These are phyloP conservation scores for Cephus runcator DNA, from an alignment of 2,888 invertebrate species.

Conservation along the genomic window DNA sequence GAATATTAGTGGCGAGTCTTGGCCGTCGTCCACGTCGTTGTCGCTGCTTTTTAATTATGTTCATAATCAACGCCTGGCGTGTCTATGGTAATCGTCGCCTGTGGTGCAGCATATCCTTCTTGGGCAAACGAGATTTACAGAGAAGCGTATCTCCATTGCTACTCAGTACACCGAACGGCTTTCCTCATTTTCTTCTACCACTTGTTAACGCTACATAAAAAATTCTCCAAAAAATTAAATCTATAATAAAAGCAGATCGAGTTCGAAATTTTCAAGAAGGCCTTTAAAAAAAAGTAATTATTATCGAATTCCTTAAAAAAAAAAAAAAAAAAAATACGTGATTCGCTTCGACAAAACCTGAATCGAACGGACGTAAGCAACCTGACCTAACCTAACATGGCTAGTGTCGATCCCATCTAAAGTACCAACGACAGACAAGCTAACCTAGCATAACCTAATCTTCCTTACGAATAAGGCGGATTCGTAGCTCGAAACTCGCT, in stretches of 20 bases:
- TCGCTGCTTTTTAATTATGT: slow-evolving; percentile 61
- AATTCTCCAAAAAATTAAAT: background rate
- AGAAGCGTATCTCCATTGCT: background rate
- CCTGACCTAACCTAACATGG: background rate
- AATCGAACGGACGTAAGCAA: background rate
- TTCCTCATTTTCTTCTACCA: background rate
- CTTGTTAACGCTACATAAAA: background rate
- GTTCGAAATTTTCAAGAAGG: background rate
- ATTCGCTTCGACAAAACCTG: background rate
- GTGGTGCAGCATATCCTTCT: slow-evolving; percentile 11
- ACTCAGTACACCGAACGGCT: background rate
- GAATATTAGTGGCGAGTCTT: background rate
- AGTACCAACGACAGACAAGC: background rate
- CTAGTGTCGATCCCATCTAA: slow-evolving; percentile 3
- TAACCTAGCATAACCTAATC: background rate
- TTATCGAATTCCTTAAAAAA: background rate
- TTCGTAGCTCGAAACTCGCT: slow-evolving; percentile 46
- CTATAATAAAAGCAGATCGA: background rate
- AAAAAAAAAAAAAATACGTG: background rate
- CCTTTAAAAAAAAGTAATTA: background rate
- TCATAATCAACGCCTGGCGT: slow-evolving; percentile 63
- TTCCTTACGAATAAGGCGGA: background rate
- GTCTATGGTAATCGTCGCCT: slow-evolving; percentile 57
- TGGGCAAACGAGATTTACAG: background rate
- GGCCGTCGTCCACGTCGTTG: background rate